These are phyloP conservation scores for Condylura cristata DNA, from an alignment of 2,113 vertebrate genomes.

Conservation along the genomic window DNA sequence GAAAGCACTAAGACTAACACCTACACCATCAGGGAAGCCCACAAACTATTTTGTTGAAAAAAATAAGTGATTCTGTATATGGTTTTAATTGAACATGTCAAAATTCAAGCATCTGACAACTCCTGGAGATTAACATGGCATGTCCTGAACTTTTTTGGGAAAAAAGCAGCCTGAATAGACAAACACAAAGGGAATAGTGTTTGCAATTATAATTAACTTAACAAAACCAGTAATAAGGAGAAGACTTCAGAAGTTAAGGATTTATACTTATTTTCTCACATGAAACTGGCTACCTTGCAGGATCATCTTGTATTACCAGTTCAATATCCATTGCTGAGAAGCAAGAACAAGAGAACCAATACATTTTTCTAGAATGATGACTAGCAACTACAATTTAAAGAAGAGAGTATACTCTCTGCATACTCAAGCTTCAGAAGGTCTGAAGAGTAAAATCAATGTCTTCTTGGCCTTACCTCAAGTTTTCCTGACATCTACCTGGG, in stretches of 20 bases:
- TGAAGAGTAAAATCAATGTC: neutral
- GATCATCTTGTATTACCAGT: neutral
- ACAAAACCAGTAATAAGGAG: neutral
- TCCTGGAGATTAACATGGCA: neutral
- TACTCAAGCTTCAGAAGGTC: neutral
- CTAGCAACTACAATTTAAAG: neutral
- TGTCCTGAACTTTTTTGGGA: neutral
- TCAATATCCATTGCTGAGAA: neutral
- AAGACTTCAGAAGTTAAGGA: neutral
- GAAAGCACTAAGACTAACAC: no score
- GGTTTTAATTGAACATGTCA: conserved; percentile 9
- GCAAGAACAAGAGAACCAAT: neutral
- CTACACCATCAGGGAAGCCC: no score
- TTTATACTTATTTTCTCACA: neutral
- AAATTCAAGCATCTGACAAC: conserved; percentile 48
- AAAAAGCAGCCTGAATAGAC: conserved; percentile 49
- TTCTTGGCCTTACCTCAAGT: conserved; percentile 61
- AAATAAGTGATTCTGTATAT: conserved; percentile 22
- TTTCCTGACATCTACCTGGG: conserved; percentile 60
- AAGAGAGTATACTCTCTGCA: neutral
- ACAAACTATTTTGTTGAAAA: neutral
- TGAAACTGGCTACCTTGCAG: conserved; percentile 9
- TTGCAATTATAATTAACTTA: neutral
- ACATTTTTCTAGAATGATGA: neutral
- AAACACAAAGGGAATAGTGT: neutral